Percentiles rank a stretch among this genome's conserved stretches.
Evolutionary conservation across 2,797 vertebrate genomes (phyloP).

Genomic region (Gymnodraco acuticeps): DNA sequence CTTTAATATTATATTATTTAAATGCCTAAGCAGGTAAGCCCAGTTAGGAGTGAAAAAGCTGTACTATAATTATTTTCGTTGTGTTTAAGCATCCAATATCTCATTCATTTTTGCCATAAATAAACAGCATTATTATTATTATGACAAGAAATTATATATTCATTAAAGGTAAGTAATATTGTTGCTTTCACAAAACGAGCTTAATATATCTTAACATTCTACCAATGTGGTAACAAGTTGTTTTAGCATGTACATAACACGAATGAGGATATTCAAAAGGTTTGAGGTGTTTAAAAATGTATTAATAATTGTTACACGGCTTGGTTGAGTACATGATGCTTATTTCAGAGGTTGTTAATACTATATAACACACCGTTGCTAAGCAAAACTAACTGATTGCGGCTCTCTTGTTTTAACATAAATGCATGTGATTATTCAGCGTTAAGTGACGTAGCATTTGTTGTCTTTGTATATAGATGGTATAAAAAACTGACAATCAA

Average conservation of each 20-base stretch:
- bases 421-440: conserved; percentile 8
- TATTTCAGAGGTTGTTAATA: no score
- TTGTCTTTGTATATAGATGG: conserved; percentile 5
- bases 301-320: no score
- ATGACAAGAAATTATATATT: not conserved
- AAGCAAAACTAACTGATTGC: not conserved
- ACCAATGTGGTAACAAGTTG: not conserved
- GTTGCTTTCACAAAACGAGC: not conserved
- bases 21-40: not conserved
- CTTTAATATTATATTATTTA: conserved; percentile 1
- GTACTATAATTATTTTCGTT: conserved; percentile 12
- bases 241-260: not conserved
- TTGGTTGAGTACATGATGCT: not conserved
- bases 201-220: not conserved
- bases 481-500: conserved; percentile 30
- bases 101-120: not conserved
- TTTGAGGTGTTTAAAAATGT: not conserved
- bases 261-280: no score
- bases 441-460: not conserved
- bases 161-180: not conserved
- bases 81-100: not conserved
- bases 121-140: not conserved
- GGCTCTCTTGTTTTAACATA: not conserved
- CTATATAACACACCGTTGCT: not conserved
- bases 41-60: not conserved